These are phyloP conservation scores for Eristalis arbustorum DNA, from an alignment of 2,888 invertebrate genomes.

Conservation along the genomic window DNA sequence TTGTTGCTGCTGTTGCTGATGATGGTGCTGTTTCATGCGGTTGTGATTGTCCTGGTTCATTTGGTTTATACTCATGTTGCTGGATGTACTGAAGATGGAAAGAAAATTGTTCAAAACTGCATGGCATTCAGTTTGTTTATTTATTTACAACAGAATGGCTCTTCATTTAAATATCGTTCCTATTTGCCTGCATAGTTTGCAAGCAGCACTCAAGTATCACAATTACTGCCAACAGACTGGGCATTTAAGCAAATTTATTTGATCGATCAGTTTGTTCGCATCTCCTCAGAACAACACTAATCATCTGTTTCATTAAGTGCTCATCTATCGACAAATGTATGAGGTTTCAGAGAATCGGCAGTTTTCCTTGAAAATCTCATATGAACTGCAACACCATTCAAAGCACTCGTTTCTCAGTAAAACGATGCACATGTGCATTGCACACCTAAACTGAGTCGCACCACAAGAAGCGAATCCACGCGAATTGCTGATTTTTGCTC, in stretches of 20 bases:
- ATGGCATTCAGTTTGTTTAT: not conserved
- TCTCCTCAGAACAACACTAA: not conserved
- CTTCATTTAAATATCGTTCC: not conserved
- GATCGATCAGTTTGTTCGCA: not conserved
- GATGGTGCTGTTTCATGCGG: conserved; percentile 76
- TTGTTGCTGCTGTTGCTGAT: conserved; percentile 71
- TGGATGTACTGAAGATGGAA: conserved; percentile 70
- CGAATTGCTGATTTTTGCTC: not conserved
- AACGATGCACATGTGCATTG: not conserved
- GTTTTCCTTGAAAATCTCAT: not conserved
- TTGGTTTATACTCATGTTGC: conserved; percentile 76
- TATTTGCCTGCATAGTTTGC: no score
- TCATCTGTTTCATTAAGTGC: no score
- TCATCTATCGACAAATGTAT: not conserved
- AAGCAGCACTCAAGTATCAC: no score
- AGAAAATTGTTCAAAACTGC: not conserved
- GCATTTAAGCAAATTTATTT: not conserved
- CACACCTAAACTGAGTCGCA: not conserved
- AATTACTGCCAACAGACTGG: not conserved
- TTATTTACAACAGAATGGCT: not conserved
- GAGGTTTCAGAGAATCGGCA: not conserved
- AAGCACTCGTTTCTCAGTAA: not conserved
- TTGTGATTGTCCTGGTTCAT: conserved; percentile 79
- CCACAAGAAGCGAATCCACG: not conserved
- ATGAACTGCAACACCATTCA: not conserved